Base-by-base conservation (phyloP, 2,888 invertebrate species). In the Trichopria drosophilae region DNA sequence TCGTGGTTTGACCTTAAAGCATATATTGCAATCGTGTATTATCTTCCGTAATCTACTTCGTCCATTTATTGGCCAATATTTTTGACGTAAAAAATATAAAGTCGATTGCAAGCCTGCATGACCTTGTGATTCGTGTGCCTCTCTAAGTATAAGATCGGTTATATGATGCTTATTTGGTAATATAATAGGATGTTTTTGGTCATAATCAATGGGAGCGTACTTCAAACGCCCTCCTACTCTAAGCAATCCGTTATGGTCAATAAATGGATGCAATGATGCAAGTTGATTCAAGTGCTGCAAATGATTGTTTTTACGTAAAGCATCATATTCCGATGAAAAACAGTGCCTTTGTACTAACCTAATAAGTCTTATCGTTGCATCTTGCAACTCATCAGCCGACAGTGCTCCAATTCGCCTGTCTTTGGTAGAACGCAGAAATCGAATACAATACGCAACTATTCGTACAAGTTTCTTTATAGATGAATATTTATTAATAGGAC, bases 31-130 rank as follows among this genome's bases (percentile, higher is more conserved):
- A n/a, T 32, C 9, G 26, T 34, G 41, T n/a, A 48, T 32, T 1
- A 42, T 16, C 15, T 15, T 32, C 6, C 34, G 40, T 10, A 31
- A 19, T 3, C 1, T 10, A 24, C 42, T 42, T 20, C 23, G n/a
- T 9, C 41, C 41, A 15, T 48, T n/a, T 1, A 48, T 13, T n/a
- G 34, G 48, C 41, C 48, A 48, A 18, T 40, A 47, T 40, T 31
- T 39, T 23, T 12, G 19, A 4, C 47, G 1, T 3, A 32, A 32
- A 1, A 13, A 16, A 34, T 48, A 41, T 16, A 48, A 26, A 2
- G 41, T 40, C 24, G 41, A 24, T 16, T 47, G 47, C 10, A 20
- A 20, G 7, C 39, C 47, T 15, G 47, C 31, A 15, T 47, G 47
- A n/a, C 32, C 20, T 2, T 29, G 13, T 18, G 22, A 18, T 26